Evolutionary conservation across 1,140 invertebrate genomes (phyloP).

Genomic region (Brachionus plicatilis): DNA sequence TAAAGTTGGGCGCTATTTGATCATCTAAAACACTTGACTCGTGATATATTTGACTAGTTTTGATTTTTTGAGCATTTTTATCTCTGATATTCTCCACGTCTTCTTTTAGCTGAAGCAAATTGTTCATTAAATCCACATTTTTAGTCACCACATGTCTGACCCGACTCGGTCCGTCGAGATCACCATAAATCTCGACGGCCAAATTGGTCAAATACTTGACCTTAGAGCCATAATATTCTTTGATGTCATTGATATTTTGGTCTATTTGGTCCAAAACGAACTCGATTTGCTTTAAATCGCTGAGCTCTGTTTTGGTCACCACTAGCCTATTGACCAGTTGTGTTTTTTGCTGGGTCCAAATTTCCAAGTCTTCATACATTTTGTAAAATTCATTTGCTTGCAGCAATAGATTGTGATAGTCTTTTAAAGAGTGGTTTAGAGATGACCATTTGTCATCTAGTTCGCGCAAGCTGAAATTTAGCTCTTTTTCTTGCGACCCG

Average conservation of each 20-base stretch:
- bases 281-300: conserved; percentile 60
- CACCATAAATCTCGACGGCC: conserved; percentile 65
- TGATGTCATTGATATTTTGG: conserved; percentile 65
- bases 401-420: conserved; percentile 62
- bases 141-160: conserved; percentile 31
- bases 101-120: conserved; percentile 34
- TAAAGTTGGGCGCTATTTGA: background rate
- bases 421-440: conserved; percentile 65
- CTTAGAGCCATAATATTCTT: conserved; percentile 64
- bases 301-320: conserved; percentile 64
- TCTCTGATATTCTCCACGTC: conserved; percentile 6
- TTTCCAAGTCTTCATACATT: conserved; percentile 63
- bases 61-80: background rate
- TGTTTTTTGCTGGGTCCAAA: conserved; percentile 69
- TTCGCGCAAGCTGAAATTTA: conserved; percentile 60
- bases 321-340: conserved; percentile 65
- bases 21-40: background rate
- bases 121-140: conserved; percentile 33
- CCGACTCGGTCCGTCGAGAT: background rate
- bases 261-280: conserved; percentile 64
- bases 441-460: conserved; percentile 68
- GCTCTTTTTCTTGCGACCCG: conserved; percentile 43
- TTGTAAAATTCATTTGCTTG: conserved; percentile 60
- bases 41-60: conserved; percentile 18
- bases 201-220: conserved; percentile 65